A percentile compares a stretch with the other conserved stretches of the same genome.
phyloP scores from a whole-genome alignment of 2,888 invertebrate species.

The Biston betularia region DNA sequence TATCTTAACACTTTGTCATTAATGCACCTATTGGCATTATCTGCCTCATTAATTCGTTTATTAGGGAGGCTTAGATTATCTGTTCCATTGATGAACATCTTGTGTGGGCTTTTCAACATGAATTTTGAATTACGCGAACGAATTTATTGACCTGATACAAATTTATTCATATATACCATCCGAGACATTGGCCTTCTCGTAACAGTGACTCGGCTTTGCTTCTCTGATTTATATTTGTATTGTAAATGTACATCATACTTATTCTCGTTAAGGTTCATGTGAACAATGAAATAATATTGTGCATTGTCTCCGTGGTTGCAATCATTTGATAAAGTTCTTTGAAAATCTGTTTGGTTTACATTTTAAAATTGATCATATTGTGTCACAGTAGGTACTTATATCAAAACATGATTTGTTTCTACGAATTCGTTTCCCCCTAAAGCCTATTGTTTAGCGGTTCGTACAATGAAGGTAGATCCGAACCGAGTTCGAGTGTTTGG shows the following conservation, averaged over 20 bases:
- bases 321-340: neutral
- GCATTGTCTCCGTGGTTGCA: neutral
- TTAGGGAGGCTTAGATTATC: too few species aligned
- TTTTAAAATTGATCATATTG: neutral
- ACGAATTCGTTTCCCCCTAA: too few species aligned
- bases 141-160: neutral
- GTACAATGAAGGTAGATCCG: too few species aligned
- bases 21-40: too few species aligned
- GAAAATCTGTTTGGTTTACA: neutral
- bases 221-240: neutral
- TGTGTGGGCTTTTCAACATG: neutral
- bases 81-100: too few species aligned
- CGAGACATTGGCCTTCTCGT: neutral
- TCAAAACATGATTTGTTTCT: neutral
- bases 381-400: neutral
- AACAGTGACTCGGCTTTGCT: neutral
- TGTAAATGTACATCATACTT: neutral
- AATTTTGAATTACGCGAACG: neutral
- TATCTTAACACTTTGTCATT: too few species aligned
- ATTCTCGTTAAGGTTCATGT: neutral
- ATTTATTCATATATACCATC: neutral
- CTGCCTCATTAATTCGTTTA: too few species aligned
- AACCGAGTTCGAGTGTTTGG: too few species aligned
- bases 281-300: neutral
- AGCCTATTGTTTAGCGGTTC: too few species aligned